Conservation (phyloP, 2,113 vertebrate genomes). For the Podarcis cretensis region DNA sequence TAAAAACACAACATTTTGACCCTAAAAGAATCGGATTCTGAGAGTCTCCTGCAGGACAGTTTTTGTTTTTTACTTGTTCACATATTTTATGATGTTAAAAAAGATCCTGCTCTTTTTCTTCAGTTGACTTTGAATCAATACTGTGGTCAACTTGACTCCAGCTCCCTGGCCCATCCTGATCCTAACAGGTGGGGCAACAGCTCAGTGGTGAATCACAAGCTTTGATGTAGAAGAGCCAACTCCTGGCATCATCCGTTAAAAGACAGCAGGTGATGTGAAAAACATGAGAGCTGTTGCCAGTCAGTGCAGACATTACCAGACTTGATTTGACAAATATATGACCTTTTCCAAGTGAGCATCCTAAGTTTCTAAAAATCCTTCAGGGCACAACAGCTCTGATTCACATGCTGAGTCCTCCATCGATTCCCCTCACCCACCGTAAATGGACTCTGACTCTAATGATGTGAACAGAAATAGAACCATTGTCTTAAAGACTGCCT, state of each 20-base stretch:
- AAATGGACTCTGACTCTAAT: neutral
- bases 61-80: neutral
- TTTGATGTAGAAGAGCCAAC: neutral
- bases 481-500: neutral
- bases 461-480: neutral
- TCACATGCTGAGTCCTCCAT: neutral
- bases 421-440: neutral
- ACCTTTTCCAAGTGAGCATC: no score
- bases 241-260: neutral
- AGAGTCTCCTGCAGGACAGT: neutral
- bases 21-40: neutral
- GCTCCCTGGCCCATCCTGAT: neutral
- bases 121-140: neutral
- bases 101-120: neutral
- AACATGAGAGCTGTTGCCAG: neutral
- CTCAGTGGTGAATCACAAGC: neutral
- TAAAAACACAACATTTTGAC: slow-evolving; percentile 29
- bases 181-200: neutral
- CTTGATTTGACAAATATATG: neutral
- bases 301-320: neutral
- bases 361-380: neutral
- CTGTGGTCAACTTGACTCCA: neutral
- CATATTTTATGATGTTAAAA: neutral
- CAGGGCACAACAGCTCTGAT: neutral
- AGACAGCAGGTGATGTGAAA: neutral